Conservation (phyloP, 2,113 vertebrate genomes). For the Ageneiosus marmoratus region DNA sequence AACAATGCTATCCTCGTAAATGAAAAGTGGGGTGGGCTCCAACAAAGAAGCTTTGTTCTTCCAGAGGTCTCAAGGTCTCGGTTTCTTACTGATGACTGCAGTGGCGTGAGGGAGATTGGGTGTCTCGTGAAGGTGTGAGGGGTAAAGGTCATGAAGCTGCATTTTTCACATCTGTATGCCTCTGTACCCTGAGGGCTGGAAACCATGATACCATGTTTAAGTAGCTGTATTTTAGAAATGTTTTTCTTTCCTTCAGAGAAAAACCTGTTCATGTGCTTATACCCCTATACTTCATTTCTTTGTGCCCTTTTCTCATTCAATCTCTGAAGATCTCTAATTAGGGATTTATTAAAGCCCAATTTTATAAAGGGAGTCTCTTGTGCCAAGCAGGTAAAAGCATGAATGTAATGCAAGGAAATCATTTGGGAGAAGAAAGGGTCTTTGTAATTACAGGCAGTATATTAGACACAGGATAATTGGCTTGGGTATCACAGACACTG, state of each 20-base stretch:
- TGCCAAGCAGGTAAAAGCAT: constrained; percentile 6
- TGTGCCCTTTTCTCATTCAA: background rate
- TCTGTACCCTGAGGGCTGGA: constrained; percentile 16
- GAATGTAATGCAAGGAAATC: background rate
- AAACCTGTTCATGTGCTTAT: background rate
- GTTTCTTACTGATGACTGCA: constrained; percentile 35
- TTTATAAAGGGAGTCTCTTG: background rate
- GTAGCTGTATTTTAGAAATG: background rate
- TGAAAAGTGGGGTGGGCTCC: constrained; percentile 39
- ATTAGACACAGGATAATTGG: constrained; percentile 46
- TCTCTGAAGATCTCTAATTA: constrained; percentile 4
- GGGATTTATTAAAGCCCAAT: constrained; percentile 19
- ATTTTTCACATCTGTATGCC: constrained; percentile 49
- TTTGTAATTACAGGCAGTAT: constrained; percentile 51
- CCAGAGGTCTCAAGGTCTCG: constrained; percentile 21
- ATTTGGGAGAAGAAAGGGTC: constrained; percentile 10
- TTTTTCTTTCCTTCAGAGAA: background rate
- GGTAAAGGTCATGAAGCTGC: constrained; percentile 47
- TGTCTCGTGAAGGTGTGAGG: constrained; percentile 52
- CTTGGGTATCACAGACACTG: constrained; percentile 30
- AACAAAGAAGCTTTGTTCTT: constrained; percentile 54
- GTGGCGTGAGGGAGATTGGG: constrained; percentile 34
- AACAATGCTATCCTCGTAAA: constrained; percentile 41
- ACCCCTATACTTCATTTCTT: background rate
- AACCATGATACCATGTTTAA: constrained; percentile 32